These are phyloP conservation scores for Rhagoletis pomonella DNA, from an alignment of 1,140 invertebrate genomes.

Conservation along the genomic window DNA sequence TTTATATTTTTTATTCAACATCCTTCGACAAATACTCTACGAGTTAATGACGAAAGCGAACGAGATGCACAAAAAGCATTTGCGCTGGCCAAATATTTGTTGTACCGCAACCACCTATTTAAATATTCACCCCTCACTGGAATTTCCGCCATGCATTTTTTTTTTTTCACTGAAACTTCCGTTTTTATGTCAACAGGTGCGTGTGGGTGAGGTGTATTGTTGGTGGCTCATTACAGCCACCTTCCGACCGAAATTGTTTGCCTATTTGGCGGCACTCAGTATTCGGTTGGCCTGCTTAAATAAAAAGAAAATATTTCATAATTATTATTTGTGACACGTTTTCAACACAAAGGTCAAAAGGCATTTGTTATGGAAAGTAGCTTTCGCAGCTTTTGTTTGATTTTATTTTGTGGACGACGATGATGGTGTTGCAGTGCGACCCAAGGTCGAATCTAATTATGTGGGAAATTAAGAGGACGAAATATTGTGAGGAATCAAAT, in stretches of 20 bases:
- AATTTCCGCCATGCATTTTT: not conserved
- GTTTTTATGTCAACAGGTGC: not conserved
- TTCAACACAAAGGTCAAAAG: slow-evolving; percentile 2
- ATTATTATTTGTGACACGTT: slow-evolving; percentile 48
- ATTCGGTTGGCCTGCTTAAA: slow-evolving; percentile 15
- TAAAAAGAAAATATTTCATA: not conserved
- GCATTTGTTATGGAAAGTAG: not conserved
- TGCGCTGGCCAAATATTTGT: slow-evolving; percentile 25
- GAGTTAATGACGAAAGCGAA: not conserved
- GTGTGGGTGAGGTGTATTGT: not conserved
- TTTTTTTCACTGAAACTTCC: not conserved
- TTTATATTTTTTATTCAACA: not conserved
- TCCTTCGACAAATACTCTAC: not conserved
- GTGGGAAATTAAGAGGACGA: not conserved
- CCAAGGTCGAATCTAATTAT: slow-evolving; percentile 27
- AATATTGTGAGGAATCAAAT: not conserved
- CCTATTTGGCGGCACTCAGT: not conserved
- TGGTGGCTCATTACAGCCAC: slow-evolving; percentile 15
- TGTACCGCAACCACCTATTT: not conserved
- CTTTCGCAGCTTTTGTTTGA: not conserved
- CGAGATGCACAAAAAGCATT: not conserved
- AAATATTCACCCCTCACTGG: not conserved
- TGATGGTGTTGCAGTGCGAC: not conserved
- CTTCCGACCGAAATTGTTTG: slow-evolving; percentile 11
- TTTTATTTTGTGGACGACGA: not conserved